Evolutionary conservation across 2,888 invertebrate genomes (phyloP), one percentile per base, ranked within the genome.

Genomic region (Acanthopleura granulata): DNA sequence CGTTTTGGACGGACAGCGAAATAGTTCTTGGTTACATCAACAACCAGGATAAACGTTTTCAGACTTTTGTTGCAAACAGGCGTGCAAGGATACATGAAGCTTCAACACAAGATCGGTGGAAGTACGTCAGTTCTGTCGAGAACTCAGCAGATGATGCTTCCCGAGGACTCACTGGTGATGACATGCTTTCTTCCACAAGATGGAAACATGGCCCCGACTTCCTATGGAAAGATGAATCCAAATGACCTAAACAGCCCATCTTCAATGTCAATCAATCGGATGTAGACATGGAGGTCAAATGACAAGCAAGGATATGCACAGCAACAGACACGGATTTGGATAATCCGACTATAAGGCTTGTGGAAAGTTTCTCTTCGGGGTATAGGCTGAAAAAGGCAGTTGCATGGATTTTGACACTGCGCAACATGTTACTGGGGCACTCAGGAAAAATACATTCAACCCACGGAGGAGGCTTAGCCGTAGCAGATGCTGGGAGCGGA

Each of bases 181-280:
- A 40, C 40, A 40, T 80, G 40, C 40, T 40, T 40, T 6, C 4
- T 40, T 40, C 40, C 40, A 29, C 61, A n/a, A 49, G 18, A n/a
- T 80, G 80, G 78, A 70, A 71, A 40, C 18, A 57, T 25, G 79
- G 79, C 49, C 80, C 79, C n/a, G 75, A 74, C 25, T 78, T 80
- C 62, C 72, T 80, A 1, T 40, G 69, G 30, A 6, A 1, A 25
- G 16, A n/a, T 4, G 4, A 3, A 69, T 6, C 69, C 25, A 6
- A 4, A 3, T 69, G 69, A 18, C 69, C 57, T 4, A 12, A 57
- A 6, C 57, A 57, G 22, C 57, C 57, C 6, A 18, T 9, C 6
- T 57, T 57, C 12, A 57, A 18, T 40, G 40, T 3, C 3, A 12
- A 12, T 6, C 12, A 6, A 12, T 18, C 12, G 12, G 22, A 18